Percentiles rank a stretch among this genome's conserved stretches.
Conservation (phyloP, 1,140 invertebrate species). For the Trichogramma pretiosum region DNA sequence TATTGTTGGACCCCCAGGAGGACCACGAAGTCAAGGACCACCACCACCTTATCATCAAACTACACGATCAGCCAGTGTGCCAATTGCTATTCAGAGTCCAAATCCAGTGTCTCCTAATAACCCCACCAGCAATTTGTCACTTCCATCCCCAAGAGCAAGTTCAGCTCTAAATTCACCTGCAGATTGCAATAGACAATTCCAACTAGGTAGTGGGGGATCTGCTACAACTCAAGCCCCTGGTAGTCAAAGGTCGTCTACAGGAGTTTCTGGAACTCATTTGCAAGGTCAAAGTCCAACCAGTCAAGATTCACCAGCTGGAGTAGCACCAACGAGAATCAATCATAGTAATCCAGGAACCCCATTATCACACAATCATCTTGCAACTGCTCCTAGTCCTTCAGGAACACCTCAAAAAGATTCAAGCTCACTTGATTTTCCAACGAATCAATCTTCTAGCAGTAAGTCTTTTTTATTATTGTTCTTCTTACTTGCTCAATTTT, state of each 20-base stretch:
- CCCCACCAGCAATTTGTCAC: conserved; percentile 59
- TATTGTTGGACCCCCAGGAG: conserved; percentile 24
- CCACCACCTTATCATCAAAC: conserved; percentile 79
- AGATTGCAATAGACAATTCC: conserved; percentile 47
- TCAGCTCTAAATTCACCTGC: conserved; percentile 64
- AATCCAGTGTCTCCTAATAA: conserved; percentile 64
- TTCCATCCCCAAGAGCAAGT: conserved; percentile 61
- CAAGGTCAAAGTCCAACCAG: conserved; percentile 58
- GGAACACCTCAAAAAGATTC: conserved; percentile 40
- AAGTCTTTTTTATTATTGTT: conserved; percentile 12
- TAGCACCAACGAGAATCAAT: conserved; percentile 39
- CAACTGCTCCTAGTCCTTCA: conserved; percentile 46
- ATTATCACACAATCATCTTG: conserved; percentile 55
- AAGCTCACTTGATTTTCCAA: conserved; percentile 35
- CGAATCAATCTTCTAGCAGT: conserved; percentile 41
- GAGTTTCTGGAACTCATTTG: conserved; percentile 38
- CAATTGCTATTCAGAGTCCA: conserved; percentile 65
- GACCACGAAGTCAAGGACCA: conserved; percentile 65
- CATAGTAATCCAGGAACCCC: conserved; percentile 65
- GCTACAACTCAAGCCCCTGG: conserved; percentile 26
- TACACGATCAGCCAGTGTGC: conserved; percentile 73
- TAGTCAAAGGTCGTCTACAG: conserved; percentile 38
- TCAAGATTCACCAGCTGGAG: conserved; percentile 48
- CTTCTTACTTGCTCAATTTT: too few species aligned
- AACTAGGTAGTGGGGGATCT: conserved; percentile 37